A percentile compares a stretch with the other conserved stretches of the same genome.
phyloP scores from a whole-genome alignment of 2,113 vertebrate genomes.

The Marmota monax region DNA sequence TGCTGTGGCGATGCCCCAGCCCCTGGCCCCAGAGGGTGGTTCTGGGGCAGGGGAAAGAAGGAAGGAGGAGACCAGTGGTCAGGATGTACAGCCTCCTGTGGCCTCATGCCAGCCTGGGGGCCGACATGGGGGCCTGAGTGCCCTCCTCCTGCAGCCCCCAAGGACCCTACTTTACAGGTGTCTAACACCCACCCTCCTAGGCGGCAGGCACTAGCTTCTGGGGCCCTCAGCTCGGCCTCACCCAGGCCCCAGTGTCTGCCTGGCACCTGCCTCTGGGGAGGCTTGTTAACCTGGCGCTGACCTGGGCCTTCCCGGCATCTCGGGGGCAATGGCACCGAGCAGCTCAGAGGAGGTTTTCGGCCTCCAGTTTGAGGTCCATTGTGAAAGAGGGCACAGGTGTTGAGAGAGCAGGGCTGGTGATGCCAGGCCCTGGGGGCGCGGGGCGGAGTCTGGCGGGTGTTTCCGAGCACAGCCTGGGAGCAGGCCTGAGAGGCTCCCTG shows the following conservation, averaged over 20 bases:
- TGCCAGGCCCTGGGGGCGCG: neutral
- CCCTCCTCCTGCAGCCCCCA: neutral
- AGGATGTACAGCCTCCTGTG: neutral
- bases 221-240: neutral
- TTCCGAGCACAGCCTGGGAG: neutral
- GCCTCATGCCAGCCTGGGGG: neutral
- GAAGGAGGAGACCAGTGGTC: neutral
- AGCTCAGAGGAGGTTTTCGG: neutral
- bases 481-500: fast-evolving
- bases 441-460: neutral
- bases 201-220: fast-evolving
- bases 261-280: too few relatives aligned
- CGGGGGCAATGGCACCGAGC: too few relatives aligned
- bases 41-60: too few relatives aligned
- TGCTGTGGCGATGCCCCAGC: fast-evolving
- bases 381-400: neutral
- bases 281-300: too few relatives aligned
- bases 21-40: neutral
- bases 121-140: neutral
- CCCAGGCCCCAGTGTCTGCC: fast-evolving
- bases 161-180: too few relatives aligned
- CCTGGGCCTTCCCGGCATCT: neutral
- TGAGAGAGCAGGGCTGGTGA: fast-evolving
- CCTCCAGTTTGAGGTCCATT: neutral
- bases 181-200: neutral